Evolutionary conservation across 2,797 vertebrate genomes (phyloP), one percentile per base, ranked within the genome.

Genomic region (Phalloptychus januarius): DNA sequence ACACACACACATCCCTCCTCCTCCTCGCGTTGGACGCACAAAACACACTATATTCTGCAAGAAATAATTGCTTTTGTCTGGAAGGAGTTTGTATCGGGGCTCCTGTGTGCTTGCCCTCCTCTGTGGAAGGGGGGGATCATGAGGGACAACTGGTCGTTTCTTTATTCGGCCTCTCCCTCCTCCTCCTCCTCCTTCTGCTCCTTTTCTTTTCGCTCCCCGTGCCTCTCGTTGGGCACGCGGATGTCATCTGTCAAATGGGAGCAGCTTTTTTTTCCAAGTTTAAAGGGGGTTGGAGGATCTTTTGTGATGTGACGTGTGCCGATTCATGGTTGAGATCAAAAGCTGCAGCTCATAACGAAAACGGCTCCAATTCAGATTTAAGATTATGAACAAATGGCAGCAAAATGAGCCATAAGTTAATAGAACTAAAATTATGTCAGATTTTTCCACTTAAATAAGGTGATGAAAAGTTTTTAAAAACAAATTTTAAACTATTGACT

Each of bases 31-130:
- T 82, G 88, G 89, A 92, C 91, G 85, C 92, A 90, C 93, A 92
- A 93, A 94, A 95, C 89, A 91, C 87, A 91, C 92, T 92, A 92
- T 91, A 96, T 95, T 96, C 96, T 95, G 96, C 96, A 96, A 95
- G 96, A 97, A 97, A 96, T 97, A 97, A 97, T 97, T 97, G 97
- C 97, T 97, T 98, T 97, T 98, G 97, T 98, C 97, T 97, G 96
- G 96, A 96, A 96, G 96, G 96, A 96, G 96, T 95, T 96, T 95
- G 95, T 92, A 93, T 92, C 84, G 87, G 91, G 93, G 94, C 95
- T 94, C 93, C 93, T 93, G 86, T 86, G 92, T 82, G 86, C 91
- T 89, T 74, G 74, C 85, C 93, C 88, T 86, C 81, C 82, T 83
- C 86, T 78, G 84, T 63, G 85, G 77, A 20, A 90, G 89, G 94